These are phyloP conservation scores for Pseudochromis fuscus DNA, from an alignment of 2,797 vertebrate genomes.

Conservation along the genomic window DNA sequence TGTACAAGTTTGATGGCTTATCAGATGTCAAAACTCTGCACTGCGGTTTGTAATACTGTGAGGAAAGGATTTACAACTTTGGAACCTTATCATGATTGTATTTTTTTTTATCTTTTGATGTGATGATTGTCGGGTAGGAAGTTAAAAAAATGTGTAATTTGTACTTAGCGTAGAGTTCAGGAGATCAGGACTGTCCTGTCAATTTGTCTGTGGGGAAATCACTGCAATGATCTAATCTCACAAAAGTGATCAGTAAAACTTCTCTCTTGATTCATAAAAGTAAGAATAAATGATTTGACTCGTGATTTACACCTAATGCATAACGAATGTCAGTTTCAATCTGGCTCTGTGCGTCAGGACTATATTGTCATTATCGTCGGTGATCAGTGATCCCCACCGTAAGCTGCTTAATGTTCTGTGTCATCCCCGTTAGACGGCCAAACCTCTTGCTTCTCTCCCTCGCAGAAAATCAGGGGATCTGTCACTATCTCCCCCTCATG, in stretches of 20 bases:
- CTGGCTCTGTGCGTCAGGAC: constrained; percentile 47
- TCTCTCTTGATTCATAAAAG: constrained; percentile 33
- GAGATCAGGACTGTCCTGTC: neutral
- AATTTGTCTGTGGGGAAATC: neutral
- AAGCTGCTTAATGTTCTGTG: constrained; percentile 75
- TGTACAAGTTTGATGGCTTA: too few relatives aligned
- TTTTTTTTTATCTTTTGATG: too few relatives aligned
- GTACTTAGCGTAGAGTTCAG: too few relatives aligned
- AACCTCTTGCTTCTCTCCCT: constrained; percentile 23
- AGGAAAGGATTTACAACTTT: too few relatives aligned
- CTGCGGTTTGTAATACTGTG: too few relatives aligned
- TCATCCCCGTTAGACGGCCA: constrained; percentile 53
- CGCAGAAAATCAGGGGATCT: too few relatives aligned
- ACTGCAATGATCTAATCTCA: constrained; percentile 37
- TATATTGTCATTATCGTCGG: constrained; percentile 55
- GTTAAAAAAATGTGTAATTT: too few relatives aligned
- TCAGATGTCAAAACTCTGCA: too few relatives aligned
- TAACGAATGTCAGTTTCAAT: constrained; percentile 41
- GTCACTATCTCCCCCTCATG: neutral
- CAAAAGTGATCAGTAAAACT: constrained; percentile 6
- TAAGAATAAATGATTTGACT: constrained; percentile 26
- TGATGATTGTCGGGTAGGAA: too few relatives aligned
- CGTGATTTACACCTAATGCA: constrained; percentile 32
- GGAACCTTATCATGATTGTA: too few relatives aligned
- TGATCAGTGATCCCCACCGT: constrained; percentile 56